A percentile compares a stretch with the other conserved stretches of the same genome.
phyloP scores from a whole-genome alignment of 1,140 invertebrate genomes.

The Tribolium madens region DNA sequence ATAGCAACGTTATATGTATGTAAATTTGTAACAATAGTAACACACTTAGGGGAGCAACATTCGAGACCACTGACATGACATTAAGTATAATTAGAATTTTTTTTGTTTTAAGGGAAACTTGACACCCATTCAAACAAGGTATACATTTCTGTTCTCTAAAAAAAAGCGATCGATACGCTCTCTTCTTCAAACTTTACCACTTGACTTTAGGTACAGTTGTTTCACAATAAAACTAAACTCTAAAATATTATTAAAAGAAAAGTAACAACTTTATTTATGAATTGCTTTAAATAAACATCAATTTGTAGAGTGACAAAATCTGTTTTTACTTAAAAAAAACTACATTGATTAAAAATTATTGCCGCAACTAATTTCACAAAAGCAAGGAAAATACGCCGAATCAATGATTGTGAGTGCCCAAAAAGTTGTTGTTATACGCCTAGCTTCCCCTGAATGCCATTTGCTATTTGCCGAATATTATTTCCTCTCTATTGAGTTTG shows the following conservation, averaged over 20 bases:
- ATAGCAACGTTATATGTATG: too few species aligned
- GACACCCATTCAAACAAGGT: not conserved
- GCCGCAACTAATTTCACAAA: not conserved
- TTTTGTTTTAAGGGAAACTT: not conserved
- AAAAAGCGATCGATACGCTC: not conserved
- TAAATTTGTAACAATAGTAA: not conserved
- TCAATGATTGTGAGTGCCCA: not conserved
- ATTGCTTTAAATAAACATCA: too few species aligned
- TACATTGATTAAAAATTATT: too few species aligned
- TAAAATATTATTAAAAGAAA: too few species aligned
- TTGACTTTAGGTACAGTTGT: not conserved
- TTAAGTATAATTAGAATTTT: not conserved
- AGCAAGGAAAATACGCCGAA: not conserved
- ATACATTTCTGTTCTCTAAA: not conserved
- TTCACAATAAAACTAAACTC: too few species aligned
- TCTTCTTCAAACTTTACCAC: not conserved
- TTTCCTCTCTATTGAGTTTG: slow-evolving; percentile 2
- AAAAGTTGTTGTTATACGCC: slow-evolving; percentile 4
- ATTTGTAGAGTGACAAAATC: too few species aligned
- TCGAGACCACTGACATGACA: not conserved
- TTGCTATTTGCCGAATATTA: slow-evolving; percentile 27
- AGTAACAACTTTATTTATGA: too few species aligned
- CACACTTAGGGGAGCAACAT: too few species aligned
- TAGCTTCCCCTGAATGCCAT: not conserved
- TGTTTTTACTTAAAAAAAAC: too few species aligned